These are phyloP conservation scores for Amiota minor DNA, from an alignment of 2,888 invertebrate genomes.

Conservation along the genomic window DNA sequence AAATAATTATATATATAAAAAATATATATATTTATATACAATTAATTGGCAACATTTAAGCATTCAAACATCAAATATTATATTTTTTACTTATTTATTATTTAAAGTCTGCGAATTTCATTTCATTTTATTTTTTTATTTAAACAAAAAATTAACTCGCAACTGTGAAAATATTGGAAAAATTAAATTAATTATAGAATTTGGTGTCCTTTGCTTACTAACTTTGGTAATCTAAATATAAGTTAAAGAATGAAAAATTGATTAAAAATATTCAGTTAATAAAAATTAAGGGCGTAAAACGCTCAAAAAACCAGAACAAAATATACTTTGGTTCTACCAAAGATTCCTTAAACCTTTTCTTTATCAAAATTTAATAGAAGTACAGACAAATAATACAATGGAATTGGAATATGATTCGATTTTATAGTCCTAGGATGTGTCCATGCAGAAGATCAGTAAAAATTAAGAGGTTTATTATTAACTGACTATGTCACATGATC, in stretches of 20 bases:
- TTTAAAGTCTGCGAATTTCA: not conserved
- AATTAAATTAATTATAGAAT: not conserved
- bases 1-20: conserved; percentile 41
- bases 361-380: no score
- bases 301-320: conserved; percentile 20
- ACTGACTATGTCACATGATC: no score
- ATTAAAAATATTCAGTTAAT: not conserved
- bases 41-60: conserved; percentile 24
- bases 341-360: no score
- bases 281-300: conserved; percentile 15
- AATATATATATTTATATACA: conserved; percentile 40
- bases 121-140: conserved; percentile 14
- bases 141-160: conserved; percentile 15
- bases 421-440: no score
- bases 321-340: no score
- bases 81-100: conserved; percentile 7
- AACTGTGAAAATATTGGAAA: conserved; percentile 11
- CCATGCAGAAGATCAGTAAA: no score
- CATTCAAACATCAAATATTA: not conserved
- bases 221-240: not conserved
- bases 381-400: no score
- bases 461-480: no score
- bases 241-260: not conserved
- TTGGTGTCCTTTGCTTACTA: no score
- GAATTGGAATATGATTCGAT: no score